These are phyloP conservation scores for Zophobas atratus DNA, from an alignment of 1,140 invertebrate species.

Conservation along the genomic window DNA sequence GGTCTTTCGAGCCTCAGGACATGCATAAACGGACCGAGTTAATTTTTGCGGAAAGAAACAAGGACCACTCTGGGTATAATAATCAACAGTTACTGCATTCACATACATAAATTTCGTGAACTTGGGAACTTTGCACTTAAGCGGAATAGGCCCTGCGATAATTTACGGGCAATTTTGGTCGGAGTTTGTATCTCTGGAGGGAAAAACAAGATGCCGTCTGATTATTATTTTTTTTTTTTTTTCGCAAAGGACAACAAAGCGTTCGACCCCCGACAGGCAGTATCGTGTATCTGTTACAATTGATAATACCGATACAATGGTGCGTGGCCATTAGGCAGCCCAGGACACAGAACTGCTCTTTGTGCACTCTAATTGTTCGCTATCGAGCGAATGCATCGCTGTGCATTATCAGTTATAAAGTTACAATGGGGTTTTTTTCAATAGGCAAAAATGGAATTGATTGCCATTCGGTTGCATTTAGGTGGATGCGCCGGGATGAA, in stretches of 20 bases:
- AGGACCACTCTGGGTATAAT: constrained; percentile 12
- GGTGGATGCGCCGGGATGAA: background rate
- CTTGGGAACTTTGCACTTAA: constrained; percentile 23
- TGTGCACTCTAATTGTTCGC: constrained; percentile 34
- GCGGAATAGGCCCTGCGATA: constrained; percentile 14
- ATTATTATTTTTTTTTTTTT: constrained; percentile 13
- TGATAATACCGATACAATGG: constrained; percentile 13
- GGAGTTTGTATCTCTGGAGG: background rate
- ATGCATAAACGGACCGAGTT: background rate
- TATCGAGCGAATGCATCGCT: constrained; percentile 15
- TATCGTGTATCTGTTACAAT: constrained; percentile 17
- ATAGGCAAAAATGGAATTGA: background rate
- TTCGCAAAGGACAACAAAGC: background rate
- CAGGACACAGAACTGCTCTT: constrained; percentile 23
- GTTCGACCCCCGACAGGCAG: background rate
- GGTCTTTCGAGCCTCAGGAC: background rate
- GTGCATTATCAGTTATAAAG: constrained; percentile 8
- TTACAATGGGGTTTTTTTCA: background rate
- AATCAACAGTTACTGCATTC: constrained; percentile 31
- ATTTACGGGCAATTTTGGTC: constrained; percentile 16
- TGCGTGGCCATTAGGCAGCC: constrained; percentile 29
- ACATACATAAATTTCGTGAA: constrained; percentile 13
- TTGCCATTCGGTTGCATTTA: background rate
- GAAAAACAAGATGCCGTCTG: constrained; percentile 4
- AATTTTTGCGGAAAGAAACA: constrained; percentile 5